Evolutionary conservation across 2,113 vertebrate genomes (phyloP), one percentile per base, ranked within the genome.

Genomic region (Nothobranchius kuhntae): DNA sequence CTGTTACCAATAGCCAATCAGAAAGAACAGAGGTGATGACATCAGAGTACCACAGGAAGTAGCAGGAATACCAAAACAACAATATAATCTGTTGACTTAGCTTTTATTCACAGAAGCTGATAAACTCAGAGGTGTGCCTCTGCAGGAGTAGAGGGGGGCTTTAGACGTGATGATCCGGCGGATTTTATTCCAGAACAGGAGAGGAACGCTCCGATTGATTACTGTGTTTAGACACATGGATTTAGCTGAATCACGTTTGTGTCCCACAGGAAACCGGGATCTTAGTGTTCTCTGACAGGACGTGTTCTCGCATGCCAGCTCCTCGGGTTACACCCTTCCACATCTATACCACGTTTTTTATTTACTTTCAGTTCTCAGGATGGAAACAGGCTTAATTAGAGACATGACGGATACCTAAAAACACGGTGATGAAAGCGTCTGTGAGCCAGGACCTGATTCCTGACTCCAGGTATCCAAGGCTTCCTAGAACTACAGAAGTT

Each of bases 261-360:
- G 80, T 85, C 75, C 71, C 56, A 52, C 14, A 82, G 82, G 84
- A 87, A 81, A 82, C 73, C 66, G 67, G 70, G 61, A 81, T 81
- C 66, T 65, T 21, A 9, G 67, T 68, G 69, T 66, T 80, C 71
- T 69, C 59, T 75, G 53, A 78, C 74, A 53, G 76, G 75, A 85
- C 87, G 53, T 87, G 89, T 87, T 68, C 57, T 30, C 71, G 83
- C 90, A 81, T 30, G 87, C 73, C 66, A 56, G 79, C 71, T 51
- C 70, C 77, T 68, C 56, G 44, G 81, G 84, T 84, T 73, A 84
- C 86, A 9, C 88, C 88, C 84, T 45, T 66, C n/a, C 71, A 14
- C 72, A 76, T 81, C 64, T 53, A 70, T 74, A 56, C 81, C 60
- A 17, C 71, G 66, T 55, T 47, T 10, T 53, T 35, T 36, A 35